These are phyloP conservation scores for Spodoptera picta DNA, from an alignment of 2,888 invertebrate species.

Conservation along the genomic window DNA sequence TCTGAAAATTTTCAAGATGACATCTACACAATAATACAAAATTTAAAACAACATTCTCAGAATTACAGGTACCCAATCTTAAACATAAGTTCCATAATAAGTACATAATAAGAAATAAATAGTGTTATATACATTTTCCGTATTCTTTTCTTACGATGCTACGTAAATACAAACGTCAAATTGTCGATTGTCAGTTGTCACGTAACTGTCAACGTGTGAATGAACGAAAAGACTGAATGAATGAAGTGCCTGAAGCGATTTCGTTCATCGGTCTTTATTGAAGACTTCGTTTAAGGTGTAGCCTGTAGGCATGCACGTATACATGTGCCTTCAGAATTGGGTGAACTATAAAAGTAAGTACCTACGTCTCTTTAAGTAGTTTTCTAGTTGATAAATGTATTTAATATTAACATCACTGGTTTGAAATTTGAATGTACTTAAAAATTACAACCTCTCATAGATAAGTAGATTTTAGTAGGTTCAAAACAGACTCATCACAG, in stretches of 20 bases:
- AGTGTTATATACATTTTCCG: slow-evolving; percentile 64
- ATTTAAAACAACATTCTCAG: neutral
- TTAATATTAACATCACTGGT: no score
- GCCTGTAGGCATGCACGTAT: slow-evolving; percentile 11
- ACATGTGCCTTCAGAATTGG: no score
- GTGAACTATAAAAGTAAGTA: no score
- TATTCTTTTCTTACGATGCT: slow-evolving; percentile 36
- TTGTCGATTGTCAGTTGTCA: slow-evolving; percentile 31
- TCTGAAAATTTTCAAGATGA: no score
- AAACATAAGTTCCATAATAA: slow-evolving; percentile 63
- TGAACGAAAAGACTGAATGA: slow-evolving; percentile 35
- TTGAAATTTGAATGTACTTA: no score
- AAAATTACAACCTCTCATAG: no score
- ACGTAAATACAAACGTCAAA: slow-evolving; percentile 11
- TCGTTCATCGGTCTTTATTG: slow-evolving; percentile 31
- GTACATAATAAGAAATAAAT: slow-evolving; percentile 76
- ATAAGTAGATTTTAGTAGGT: no score
- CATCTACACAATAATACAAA: no score
- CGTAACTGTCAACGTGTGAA: slow-evolving; percentile 50
- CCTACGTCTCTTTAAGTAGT: no score
- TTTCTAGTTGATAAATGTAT: no score
- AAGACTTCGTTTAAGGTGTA: slow-evolving; percentile 14
- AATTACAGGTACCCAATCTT: slow-evolving; percentile 35
- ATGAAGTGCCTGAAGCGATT: slow-evolving; percentile 35
- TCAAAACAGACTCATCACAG: no score